Evolutionary conservation across 2,888 invertebrate species (phyloP), one percentile per base, ranked within the genome.

Genomic region (Heliconius erato): DNA sequence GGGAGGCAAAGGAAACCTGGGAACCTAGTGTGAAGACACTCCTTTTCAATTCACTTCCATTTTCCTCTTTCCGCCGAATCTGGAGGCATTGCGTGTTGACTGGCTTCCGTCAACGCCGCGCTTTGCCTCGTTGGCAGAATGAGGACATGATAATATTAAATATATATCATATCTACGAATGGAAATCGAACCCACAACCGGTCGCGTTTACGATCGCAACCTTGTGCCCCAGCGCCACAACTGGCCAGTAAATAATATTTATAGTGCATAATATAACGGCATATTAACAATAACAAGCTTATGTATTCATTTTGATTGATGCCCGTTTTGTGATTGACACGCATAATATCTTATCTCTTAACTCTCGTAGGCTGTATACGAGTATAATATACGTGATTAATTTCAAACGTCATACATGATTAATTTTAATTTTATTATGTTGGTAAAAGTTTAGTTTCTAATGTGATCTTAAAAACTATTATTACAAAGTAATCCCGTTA

Each of bases 351-450:
- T 59, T 28, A 32, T 32, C 16, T 54, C 23, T 54, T 32, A 54
- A 32, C 54, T 74, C 72, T 72, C 71, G 44, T n/a, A 72, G 72
- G 44, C 71, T 71, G 40, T 26, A 16, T 44, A 28, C 28, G 28
- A 28, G 28, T 28, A 72, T 44, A n/a, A 71, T 72, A 44, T 54
- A 59, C 74, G 28, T 59, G 74, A 32, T 74, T 35, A 59, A 74
- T 59, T 74, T 49, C 72, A 44, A 26, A 16, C 32, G 74, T 59
- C 74, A 59, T 74, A 9, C 59, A 59, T 74, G 74, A 59, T 74
- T 74, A 74, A 74, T 74, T 74, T 59, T 59, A 74, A 74, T 74
- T 59, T 74, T 74, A 74, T 74, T 74, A 74, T 74, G 59, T 32
- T 74, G 35, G 74, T 74, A 74, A 74, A 74, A 74, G 74, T 74